Percentiles rank a stretch among this genome's conserved stretches.
These are phyloP conservation scores for Apogon hyalosoma DNA, from an alignment of 2,797 vertebrate species.

Conservation along the genomic window DNA sequence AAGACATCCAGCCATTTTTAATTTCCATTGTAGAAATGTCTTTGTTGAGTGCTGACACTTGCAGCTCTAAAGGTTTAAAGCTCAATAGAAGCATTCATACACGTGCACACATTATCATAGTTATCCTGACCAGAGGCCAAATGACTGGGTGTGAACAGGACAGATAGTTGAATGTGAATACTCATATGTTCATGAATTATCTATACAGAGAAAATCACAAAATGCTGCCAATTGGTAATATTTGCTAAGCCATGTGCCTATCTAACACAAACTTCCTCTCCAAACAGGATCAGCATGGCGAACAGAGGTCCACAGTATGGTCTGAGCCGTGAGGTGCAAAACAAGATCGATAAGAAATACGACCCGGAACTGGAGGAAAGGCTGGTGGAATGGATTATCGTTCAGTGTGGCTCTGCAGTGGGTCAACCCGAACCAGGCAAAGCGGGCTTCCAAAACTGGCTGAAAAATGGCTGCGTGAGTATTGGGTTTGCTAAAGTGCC, in stretches of 20 bases:
- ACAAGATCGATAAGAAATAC: constrained; percentile 96
- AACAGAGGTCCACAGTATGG: constrained; percentile 93
- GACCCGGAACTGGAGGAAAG: constrained; percentile 92
- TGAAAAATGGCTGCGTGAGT: constrained; percentile 94
- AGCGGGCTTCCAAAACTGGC: constrained; percentile 93
- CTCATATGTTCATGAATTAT: constrained; percentile 32
- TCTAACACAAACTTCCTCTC: constrained; percentile 30
- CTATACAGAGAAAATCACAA: constrained; percentile 21
- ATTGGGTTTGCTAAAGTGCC: constrained; percentile 1
- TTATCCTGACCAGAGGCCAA: constrained; percentile 41
- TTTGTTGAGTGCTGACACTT: constrained; percentile 21
- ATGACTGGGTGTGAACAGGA: constrained; percentile 42
- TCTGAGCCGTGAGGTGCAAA: constrained; percentile 93
- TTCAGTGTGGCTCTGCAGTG: constrained; percentile 85
- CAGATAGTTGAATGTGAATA: constrained; percentile 27
- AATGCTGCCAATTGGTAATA: not conserved
- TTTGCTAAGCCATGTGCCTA: constrained; percentile 16
- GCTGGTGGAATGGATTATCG: constrained; percentile 91
- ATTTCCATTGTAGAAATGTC: constrained; percentile 12
- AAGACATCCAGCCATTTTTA: constrained; percentile 33
- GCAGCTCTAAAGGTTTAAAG: not conserved
- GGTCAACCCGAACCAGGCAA: constrained; percentile 86
- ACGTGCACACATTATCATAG: constrained; percentile 13
- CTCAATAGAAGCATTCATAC: not conserved
- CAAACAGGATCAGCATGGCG: constrained; percentile 85